phyloP scores from a whole-genome alignment of 2,113 vertebrate species.

The Mus pahari region DNA sequence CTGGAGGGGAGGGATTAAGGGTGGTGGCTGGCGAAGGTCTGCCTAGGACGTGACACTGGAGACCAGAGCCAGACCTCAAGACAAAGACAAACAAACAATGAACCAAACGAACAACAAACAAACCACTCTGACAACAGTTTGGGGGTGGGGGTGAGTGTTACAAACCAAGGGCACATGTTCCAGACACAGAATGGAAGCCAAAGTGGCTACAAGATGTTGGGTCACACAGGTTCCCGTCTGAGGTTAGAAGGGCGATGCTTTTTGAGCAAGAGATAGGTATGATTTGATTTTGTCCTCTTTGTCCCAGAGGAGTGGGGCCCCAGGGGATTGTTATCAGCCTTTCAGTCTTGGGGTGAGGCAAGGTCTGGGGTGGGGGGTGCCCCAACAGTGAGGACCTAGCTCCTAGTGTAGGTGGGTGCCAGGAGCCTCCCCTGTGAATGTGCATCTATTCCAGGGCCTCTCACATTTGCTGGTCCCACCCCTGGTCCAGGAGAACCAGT shows the following conservation, averaged over 20 bases:
- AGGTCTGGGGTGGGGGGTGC: constrained; percentile 3
- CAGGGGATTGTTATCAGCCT: neutral
- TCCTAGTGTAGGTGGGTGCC: constrained; percentile 63
- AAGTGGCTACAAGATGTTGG: neutral
- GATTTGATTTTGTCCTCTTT: neutral
- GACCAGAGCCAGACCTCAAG: neutral
- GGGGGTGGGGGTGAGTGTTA: neutral
- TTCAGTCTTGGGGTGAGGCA: neutral
- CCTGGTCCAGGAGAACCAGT: constrained; percentile 79
- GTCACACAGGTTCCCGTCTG: neutral
- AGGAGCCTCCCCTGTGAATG: neutral
- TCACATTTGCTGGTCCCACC: constrained; percentile 21
- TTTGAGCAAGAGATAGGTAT: constrained; percentile 13
- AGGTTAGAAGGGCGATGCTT: neutral
- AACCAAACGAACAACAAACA: neutral
- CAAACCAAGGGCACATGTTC: neutral
- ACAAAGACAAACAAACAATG: neutral
- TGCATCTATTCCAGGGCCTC: constrained; percentile 37
- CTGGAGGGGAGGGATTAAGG: accelerated
- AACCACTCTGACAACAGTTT: neutral
- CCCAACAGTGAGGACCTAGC: neutral
- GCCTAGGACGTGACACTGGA: neutral
- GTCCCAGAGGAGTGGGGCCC: neutral
- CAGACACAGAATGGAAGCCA: neutral
- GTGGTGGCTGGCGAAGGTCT: neutral